Evolutionary conservation across 2,888 invertebrate species (phyloP), one percentile per base, ranked within the genome.

Genomic region (Sinohyriopsis cumingii): DNA sequence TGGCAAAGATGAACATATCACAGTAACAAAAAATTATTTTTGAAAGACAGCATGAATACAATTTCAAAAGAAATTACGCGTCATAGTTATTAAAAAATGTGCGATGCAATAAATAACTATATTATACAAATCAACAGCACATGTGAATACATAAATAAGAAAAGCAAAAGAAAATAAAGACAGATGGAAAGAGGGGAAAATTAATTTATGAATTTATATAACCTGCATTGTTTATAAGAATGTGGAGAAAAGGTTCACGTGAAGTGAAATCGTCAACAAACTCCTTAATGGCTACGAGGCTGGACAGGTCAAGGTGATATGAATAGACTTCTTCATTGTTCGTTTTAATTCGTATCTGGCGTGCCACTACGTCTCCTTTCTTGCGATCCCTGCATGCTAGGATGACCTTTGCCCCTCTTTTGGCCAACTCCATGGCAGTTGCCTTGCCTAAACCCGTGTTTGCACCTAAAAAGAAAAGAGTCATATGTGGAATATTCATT

Each of bases 381-480:
- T 77, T 77, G 55, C 84, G 74, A 69, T 90, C 87, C 12, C 89
- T 78, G 67, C 89, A 89, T 0, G 86, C 89, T 55, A 89, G 80
- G 28, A 89, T 82, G 12, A 90, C 86, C 54, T 83, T 75, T 7
- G 88, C 89, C 1, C 89, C 89, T 62, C 88, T 72, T 77, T 91
- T 92, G 0, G 94, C 94, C 65, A 96, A 90, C 76, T 94, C 94
- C 77, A 93, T 93, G 0, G 94, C 94, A 0, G 94, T 94, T 90
- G 95, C 94, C 82, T 93, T 93, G 0, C 96, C 96, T 65, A 96
- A 93, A 0, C 96, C 96, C 55, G 94, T 93, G 89, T 94, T 95
- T 0, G 94, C 95, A 18, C 96, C 96, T 68, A 95, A 94, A 56
- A 95, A 93, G 53, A 95, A 59, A 55, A 66, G 5, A 45, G 33